Evolutionary conservation across 2,797 vertebrate species (phyloP).

Genomic region (Potorous gilbertii): DNA sequence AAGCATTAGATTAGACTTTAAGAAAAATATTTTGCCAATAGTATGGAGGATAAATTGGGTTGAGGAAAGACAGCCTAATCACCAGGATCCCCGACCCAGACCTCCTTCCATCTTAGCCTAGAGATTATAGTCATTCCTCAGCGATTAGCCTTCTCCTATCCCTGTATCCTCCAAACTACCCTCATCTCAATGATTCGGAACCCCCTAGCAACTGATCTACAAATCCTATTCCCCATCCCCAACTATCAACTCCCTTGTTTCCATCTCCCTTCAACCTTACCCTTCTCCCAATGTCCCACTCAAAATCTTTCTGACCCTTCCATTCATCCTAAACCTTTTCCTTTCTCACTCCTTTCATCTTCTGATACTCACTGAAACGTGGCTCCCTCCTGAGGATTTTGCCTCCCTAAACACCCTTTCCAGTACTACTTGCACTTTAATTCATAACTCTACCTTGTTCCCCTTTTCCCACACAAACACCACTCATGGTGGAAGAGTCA

Average conservation of each 20-base stretch:
- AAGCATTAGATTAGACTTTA: not conserved
- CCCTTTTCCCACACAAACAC: not conserved
- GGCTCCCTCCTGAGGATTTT: not conserved
- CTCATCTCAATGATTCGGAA: not conserved
- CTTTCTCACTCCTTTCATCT: not conserved
- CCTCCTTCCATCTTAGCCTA: not conserved
- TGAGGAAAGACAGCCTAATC: not conserved
- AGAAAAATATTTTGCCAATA: not conserved
- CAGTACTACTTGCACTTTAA: not conserved
- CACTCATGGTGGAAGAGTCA: not conserved
- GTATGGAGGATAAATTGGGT: not conserved
- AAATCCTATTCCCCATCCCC: not conserved
- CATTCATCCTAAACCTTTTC: not conserved
- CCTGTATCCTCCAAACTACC: not conserved
- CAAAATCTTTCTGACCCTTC: not conserved
- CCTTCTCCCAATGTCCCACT: not conserved
- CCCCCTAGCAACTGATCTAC: not conserved
- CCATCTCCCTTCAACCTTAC: not conserved
- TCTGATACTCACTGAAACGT: not conserved
- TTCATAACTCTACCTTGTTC: not conserved
- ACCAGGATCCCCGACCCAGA: not conserved
- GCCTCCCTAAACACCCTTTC: not conserved
- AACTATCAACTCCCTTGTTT: not conserved
- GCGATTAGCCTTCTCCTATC: not conserved
- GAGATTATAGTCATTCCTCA: not conserved